These are phyloP conservation scores for Hydrolagus colliei DNA, from an alignment of 2,797 vertebrate genomes.

Conservation along the genomic window DNA sequence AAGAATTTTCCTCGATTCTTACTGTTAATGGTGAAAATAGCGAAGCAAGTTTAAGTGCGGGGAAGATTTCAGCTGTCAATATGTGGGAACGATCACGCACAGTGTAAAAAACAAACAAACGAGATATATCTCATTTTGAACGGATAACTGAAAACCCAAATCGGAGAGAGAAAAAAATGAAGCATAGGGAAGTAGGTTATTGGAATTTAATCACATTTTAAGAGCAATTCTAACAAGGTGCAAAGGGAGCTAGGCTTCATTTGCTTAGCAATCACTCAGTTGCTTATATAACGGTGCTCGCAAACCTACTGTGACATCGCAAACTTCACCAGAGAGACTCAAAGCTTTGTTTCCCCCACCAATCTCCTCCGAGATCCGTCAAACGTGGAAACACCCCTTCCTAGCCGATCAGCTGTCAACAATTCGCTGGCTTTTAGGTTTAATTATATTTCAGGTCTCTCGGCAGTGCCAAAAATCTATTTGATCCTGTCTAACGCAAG, in stretches of 20 bases:
- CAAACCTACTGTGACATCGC: neutral
- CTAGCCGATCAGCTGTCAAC: neutral
- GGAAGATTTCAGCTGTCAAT: neutral
- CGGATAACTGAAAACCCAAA: neutral
- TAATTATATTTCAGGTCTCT: neutral
- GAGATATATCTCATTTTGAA: no score
- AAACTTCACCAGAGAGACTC: neutral
- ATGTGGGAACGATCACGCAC: neutral
- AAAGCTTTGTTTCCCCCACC: neutral
- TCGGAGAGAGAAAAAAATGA: neutral
- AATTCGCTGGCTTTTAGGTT: neutral
- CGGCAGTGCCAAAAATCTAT: conserved; percentile 13
- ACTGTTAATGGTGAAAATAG: no score
- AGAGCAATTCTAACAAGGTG: neutral
- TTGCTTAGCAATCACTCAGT: neutral
- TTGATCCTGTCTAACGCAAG: neutral
- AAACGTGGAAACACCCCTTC: no score
- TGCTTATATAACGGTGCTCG: neutral
- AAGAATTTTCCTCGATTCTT: no score
- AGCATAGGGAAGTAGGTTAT: neutral
- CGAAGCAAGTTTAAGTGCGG: no score
- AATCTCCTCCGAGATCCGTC: neutral
- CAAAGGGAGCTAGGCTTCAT: neutral
- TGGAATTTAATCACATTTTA: neutral
- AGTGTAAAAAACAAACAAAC: no score